A percentile compares a stretch with the other conserved stretches of the same genome.
phyloP scores from a whole-genome alignment of 2,888 invertebrate species.

The Ypsolopha scabrella region DNA sequence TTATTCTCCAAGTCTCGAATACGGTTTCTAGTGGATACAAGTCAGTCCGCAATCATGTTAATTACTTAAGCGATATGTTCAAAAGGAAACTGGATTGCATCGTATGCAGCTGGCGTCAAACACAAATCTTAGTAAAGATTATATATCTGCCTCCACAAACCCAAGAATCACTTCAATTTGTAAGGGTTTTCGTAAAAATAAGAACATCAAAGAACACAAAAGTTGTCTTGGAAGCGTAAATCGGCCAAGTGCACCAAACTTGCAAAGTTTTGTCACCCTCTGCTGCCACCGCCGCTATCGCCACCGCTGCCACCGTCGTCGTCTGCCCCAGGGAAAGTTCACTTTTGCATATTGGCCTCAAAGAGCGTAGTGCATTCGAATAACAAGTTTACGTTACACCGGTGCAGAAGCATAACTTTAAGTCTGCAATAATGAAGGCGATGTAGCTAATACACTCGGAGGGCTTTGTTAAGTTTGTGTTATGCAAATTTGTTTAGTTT shows the following conservation, averaged over 20 bases:
- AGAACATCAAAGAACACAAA: conserved; percentile 16
- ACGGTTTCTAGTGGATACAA: conserved; percentile 23
- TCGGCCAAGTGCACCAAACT: conserved; percentile 56
- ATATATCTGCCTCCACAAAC: no score
- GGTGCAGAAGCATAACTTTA: conserved; percentile 1
- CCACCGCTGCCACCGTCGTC: no score
- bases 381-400: conserved; percentile 1
- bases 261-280: conserved; percentile 16
- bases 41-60: conserved; percentile 39
- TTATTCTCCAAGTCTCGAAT: conserved; percentile 23
- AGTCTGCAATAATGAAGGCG: background rate
- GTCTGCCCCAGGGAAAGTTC: conserved; percentile 44
- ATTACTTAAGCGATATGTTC: conserved; percentile 31
- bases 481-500: no score
- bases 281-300: no score
- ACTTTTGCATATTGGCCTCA: conserved; percentile 54
- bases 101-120: no score
- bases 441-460: no score
- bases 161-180: no score
- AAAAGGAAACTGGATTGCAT: conserved; percentile 13
- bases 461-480: no score
- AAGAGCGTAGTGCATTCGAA: background rate
- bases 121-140: no score
- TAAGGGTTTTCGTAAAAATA: no score
- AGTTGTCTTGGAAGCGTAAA: conserved; percentile 31